Base-by-base conservation (phyloP, 2,888 invertebrate genomes). In the Pterostichus niger region DNA sequence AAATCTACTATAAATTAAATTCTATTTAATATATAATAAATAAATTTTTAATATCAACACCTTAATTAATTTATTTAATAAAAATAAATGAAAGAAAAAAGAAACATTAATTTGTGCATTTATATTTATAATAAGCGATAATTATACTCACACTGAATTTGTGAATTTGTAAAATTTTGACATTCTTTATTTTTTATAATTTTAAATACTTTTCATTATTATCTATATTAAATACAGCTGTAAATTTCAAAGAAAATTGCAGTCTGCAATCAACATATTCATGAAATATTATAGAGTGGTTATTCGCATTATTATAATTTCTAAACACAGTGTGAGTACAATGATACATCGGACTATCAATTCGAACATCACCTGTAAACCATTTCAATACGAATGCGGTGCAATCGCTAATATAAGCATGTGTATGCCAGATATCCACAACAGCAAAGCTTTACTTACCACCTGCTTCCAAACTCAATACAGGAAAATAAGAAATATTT, bases 321-420 rank as follows among this genome's bases (percentile, higher is more conserved):
- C 33, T 35, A 64, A 64, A 64, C 11, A 2, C 64, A 35, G 40
- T 35, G 13, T 59, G 31, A 64, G 64, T 40, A 35, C 13, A 64
- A 64, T 64, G 64, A 64, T 40, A 64, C 64, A 64, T 59, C 59
- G 31, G 35, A n/a, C 35, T 7, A n/a, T 64, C 33, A 31, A 40
- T 71, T 71, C 68, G 68, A 71, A 71, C 68, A 71, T 71, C 68
- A 71, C 44, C 44, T 54, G 56, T 46, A 61, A 78, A 6, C 78
- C 49, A 56, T 79, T 64, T 64, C 79, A 64, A 79, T 59, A 78
- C 24, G 24, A 64, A 79, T 79, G 79, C 61, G 49, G 79, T 79
- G 64, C 79, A 79, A 17, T 78, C 78, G 64, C 79, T 64, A 79
- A 79, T 49, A 46, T 44, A 64, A 64, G 79, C 64, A 46, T 17